Evolutionary conservation across 2,113 vertebrate genomes (phyloP).

Genomic region (Gnathonemus echidnorhynchus): DNA sequence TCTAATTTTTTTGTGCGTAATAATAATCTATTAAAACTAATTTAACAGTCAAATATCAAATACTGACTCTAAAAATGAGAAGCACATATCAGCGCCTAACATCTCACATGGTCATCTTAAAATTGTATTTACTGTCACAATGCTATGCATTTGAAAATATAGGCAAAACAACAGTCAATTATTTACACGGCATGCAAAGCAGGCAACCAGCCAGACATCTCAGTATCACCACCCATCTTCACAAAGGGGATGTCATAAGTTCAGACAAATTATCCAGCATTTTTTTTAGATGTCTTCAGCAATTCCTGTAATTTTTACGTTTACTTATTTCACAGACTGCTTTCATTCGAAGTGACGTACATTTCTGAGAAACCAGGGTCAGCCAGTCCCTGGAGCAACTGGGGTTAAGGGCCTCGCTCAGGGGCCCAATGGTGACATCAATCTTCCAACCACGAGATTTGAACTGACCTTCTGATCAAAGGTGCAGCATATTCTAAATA

Average conservation of each 20-base stretch:
- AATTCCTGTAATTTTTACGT: neutral
- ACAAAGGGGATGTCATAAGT: neutral
- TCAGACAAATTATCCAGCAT: neutral
- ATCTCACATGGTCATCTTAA: neutral
- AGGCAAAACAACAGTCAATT: neutral
- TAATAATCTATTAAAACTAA: neutral
- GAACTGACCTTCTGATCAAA: no score
- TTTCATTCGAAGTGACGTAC: neutral
- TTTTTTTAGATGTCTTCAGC: neutral
- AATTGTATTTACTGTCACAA: neutral
- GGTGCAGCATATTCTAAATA: no score
- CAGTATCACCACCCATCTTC: neutral
- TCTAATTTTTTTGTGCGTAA: neutral
- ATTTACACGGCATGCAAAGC: neutral
- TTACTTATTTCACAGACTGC: neutral
- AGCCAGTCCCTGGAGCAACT: neutral
- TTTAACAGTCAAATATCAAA: neutral
- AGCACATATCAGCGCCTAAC: neutral
- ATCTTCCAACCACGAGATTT: no score
- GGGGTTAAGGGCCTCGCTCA: neutral
- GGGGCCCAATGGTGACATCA: neutral
- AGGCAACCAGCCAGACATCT: neutral
- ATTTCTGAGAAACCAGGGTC: neutral
- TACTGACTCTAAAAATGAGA: neutral
- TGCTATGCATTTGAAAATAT: neutral